Evolutionary conservation across 2,113 vertebrate genomes (phyloP).

Genomic region (Tor tambroides): DNA sequence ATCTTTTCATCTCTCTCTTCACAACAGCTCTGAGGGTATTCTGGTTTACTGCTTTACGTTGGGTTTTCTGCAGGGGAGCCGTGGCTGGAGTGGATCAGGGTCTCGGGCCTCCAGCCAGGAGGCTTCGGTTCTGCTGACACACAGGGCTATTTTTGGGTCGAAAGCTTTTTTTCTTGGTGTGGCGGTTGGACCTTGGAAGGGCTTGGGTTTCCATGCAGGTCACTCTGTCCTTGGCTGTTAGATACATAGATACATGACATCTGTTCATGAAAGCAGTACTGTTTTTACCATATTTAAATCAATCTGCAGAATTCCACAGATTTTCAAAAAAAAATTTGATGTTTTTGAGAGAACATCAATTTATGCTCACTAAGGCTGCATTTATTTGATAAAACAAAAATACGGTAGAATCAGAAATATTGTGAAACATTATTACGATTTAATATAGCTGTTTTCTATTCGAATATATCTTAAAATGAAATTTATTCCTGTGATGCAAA

Average conservation of each 20-base stretch:
- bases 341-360: no score
- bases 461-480: no score
- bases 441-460: no score
- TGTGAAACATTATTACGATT: no score
- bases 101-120: neutral
- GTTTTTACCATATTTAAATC: no score
- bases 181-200: slow-evolving; percentile 26
- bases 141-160: slow-evolving; percentile 45
- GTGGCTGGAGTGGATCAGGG: slow-evolving; percentile 30
- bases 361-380: no score
- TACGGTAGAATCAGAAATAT: no score
- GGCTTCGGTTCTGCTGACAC: slow-evolving; percentile 45
- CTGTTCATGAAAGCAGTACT: neutral
- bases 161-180: slow-evolving; percentile 1
- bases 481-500: no score
- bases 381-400: no score
- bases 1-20: slow-evolving; percentile 17
- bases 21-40: slow-evolving; percentile 13
- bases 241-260: neutral
- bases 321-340: no score
- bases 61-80: neutral
- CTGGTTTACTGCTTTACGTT: no score
- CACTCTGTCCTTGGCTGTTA: slow-evolving; percentile 40
- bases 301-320: no score
- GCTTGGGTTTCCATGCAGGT: slow-evolving; percentile 46